These are phyloP conservation scores for Lepilemur ruficaudatus DNA, from an alignment of 2,797 vertebrate genomes.

Conservation along the genomic window DNA sequence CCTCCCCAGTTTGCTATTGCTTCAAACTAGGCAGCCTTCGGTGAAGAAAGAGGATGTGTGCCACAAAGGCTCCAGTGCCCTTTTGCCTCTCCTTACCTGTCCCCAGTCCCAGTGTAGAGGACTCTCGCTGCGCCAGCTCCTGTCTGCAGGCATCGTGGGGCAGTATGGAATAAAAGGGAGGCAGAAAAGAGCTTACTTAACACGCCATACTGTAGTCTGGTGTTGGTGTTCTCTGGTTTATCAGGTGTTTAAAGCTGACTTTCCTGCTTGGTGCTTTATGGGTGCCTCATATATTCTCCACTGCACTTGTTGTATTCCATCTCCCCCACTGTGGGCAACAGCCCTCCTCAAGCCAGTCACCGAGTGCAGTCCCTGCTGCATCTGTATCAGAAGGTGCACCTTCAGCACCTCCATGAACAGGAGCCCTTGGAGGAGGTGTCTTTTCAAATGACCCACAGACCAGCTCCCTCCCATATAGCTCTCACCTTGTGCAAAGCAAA, in stretches of 20 bases:
- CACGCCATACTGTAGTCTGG: not conserved
- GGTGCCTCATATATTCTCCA: not conserved
- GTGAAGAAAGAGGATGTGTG: not conserved
- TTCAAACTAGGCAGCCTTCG: not conserved
- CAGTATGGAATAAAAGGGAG: not conserved
- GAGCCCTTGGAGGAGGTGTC: not conserved
- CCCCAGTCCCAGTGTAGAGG: accelerated
- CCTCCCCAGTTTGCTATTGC: not conserved
- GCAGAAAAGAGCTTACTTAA: not conserved
- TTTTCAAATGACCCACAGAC: not conserved
- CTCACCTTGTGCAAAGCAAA: not conserved
- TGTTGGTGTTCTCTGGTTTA: not conserved
- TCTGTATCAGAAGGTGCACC: not conserved
- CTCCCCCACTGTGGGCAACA: not conserved
- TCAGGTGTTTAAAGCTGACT: not conserved
- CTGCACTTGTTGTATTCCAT: not conserved
- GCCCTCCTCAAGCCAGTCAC: not conserved
- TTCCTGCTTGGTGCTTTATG: not conserved
- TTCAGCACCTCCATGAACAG: not conserved
- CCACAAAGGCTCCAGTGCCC: accelerated
- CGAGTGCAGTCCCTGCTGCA: not conserved
- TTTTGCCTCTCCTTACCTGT: not conserved
- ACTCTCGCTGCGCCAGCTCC: not conserved
- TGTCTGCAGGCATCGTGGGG: not conserved
- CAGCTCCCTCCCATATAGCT: not conserved